A percentile compares a stretch with the other conserved stretches of the same genome.
Conservation (phyloP, 2,888 invertebrate species). For the Drosophila borealis region DNA sequence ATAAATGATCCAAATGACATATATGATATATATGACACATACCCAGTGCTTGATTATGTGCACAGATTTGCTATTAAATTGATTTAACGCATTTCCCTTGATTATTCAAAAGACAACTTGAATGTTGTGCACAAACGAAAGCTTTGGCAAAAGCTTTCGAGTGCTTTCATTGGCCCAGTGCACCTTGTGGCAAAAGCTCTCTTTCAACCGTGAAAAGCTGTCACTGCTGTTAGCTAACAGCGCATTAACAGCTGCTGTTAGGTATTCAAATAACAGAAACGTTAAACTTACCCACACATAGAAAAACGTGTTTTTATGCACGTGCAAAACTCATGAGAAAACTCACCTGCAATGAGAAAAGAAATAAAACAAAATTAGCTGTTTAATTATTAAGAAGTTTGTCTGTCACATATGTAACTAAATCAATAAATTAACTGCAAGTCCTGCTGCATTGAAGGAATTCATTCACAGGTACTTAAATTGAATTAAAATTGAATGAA, state of each 20-base stretch:
- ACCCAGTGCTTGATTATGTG: background rate
- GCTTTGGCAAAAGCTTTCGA: slow-evolving; percentile 21
- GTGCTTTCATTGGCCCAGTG: slow-evolving; percentile 1
- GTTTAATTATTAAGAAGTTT: background rate
- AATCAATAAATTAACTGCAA: background rate
- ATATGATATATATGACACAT: background rate
- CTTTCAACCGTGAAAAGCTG: slow-evolving; percentile 20
- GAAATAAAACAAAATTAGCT: slow-evolving; percentile 23
- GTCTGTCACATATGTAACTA: background rate
- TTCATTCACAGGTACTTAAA: too few species aligned
- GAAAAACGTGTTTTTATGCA: background rate
- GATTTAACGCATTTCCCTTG: slow-evolving; percentile 21
- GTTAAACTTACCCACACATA: slow-evolving; percentile 44
- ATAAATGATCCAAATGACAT: slow-evolving; percentile 34
- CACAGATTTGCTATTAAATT: slow-evolving; percentile 26
- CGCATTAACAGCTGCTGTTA: slow-evolving; percentile 43
- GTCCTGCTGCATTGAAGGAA: background rate
- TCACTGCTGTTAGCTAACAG: slow-evolving; percentile 38
- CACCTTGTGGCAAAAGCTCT: slow-evolving; percentile 43
- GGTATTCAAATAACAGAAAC: slow-evolving; percentile 24
- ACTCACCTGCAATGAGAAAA: slow-evolving; percentile 68
- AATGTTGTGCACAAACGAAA: slow-evolving; percentile 3
- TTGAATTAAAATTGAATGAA: background rate
- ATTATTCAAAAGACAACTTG: background rate
- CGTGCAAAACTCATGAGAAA: slow-evolving; percentile 35